phyloP scores from a whole-genome alignment of 2,888 invertebrate species.

The Antheraea assamensis region DNA sequence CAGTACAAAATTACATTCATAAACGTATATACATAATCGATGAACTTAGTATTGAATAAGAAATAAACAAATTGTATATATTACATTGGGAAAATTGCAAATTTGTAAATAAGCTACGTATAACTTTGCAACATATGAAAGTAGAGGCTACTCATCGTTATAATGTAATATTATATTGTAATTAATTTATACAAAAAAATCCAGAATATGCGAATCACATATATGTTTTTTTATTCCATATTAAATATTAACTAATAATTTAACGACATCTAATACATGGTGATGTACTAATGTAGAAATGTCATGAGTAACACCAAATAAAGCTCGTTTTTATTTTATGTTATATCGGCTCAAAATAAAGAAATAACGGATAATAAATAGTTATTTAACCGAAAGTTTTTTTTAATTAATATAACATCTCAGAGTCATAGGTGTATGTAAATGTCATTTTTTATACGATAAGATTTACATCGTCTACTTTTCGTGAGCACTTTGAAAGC shows the following conservation, averaged over 20 bases:
- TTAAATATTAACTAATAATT: background rate
- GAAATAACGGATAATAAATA: background rate
- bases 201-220: background rate
- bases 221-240: background rate
- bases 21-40: background rate
- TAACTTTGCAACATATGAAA: no score
- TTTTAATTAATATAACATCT: background rate
- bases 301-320: background rate
- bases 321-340: background rate
- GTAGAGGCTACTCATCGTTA: no score
- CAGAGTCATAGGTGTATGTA: background rate
- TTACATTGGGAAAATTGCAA: background rate
- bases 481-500: background rate
- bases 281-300: background rate
- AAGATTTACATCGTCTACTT: background rate
- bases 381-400: constrained; percentile 1
- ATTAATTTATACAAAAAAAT: background rate
- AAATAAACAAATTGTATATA: background rate
- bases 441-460: background rate
- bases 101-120: background rate
- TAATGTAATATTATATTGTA: no score
- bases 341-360: background rate
- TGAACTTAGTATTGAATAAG: no score
- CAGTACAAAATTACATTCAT: background rate
- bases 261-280: background rate